These are phyloP conservation scores for Limosa lapponica DNA, from an alignment of 2,797 vertebrate species.

Conservation along the genomic window DNA sequence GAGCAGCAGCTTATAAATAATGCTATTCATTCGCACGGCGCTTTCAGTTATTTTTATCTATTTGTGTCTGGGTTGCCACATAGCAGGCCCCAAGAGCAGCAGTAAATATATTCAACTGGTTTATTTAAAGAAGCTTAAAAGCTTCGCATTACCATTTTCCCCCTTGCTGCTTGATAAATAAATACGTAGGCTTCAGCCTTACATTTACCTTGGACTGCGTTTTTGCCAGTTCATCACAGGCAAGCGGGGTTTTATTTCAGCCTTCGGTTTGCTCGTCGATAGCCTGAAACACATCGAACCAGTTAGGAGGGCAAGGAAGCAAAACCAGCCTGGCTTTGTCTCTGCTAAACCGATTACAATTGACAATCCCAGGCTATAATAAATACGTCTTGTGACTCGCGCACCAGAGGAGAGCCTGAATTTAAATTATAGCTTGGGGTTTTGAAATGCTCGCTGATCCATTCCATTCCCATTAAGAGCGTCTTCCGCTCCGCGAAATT, in stretches of 20 bases:
- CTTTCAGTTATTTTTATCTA: slow-evolving; percentile 4
- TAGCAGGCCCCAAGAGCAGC: neutral
- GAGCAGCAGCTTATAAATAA: neutral
- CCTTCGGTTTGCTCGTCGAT: slow-evolving; percentile 43
- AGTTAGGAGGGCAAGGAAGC: slow-evolving; percentile 42
- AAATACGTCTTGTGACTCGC: slow-evolving; percentile 65
- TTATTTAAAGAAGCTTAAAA: slow-evolving; percentile 31
- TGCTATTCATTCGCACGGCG: neutral
- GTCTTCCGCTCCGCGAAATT: slow-evolving; percentile 59
- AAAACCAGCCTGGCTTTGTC: slow-evolving; percentile 47
- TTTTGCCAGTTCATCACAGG: slow-evolving; percentile 37
- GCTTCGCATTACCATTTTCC: neutral
- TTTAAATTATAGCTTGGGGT: slow-evolving; percentile 69
- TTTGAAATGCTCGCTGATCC: slow-evolving; percentile 69
- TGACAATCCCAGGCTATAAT: slow-evolving; percentile 64
- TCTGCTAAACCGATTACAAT: slow-evolving; percentile 66
- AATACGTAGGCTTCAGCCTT: neutral
- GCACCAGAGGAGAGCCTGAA: slow-evolving; percentile 50
- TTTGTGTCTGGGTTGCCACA: neutral
- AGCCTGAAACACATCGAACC: slow-evolving; percentile 40
- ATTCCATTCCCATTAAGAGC: slow-evolving; percentile 67
- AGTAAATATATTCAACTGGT: neutral
- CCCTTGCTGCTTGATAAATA: slow-evolving; percentile 13
- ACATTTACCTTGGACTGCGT: slow-evolving; percentile 13
- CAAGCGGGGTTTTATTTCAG: slow-evolving; percentile 35